A percentile compares a stretch with the other conserved stretches of the same genome.
These are phyloP conservation scores for Hypocryptadius cinnamomeus DNA, from an alignment of 2,113 vertebrate species.

Conservation along the genomic window DNA sequence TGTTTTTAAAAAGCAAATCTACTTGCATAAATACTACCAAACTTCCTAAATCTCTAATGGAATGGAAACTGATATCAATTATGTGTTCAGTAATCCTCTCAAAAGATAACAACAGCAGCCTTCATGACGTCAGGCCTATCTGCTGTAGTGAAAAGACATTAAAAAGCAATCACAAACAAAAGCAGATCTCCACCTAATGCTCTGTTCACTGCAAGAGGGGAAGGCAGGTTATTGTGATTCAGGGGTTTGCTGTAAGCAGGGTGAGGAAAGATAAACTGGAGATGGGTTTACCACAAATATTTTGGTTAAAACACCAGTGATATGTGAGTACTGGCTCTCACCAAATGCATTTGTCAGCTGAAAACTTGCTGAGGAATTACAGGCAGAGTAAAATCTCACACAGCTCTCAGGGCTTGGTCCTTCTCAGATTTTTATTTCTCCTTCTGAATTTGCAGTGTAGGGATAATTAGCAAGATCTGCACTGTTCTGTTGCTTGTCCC, in stretches of 20 bases:
- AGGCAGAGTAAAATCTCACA: background rate
- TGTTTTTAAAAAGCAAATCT: background rate
- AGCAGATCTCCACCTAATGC: constrained; percentile 20
- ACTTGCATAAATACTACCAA: background rate
- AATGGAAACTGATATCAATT: constrained; percentile 15
- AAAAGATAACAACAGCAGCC: background rate
- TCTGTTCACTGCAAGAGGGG: background rate
- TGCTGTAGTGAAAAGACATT: constrained; percentile 19
- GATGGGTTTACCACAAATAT: background rate
- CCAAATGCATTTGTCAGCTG: background rate
- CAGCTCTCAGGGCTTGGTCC: rapidly evolving
- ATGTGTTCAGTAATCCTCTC: constrained; percentile 27
- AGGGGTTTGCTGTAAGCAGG: background rate
- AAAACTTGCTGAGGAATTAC: background rate
- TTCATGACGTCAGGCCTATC: constrained; percentile 30
- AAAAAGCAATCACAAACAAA: constrained; percentile 36
- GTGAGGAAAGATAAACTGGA: background rate
- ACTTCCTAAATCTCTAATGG: background rate
- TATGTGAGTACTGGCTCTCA: background rate
- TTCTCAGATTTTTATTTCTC: background rate
- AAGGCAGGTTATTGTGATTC: background rate
- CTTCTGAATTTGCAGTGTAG: background rate
- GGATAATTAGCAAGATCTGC: background rate
- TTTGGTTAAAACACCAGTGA: background rate
- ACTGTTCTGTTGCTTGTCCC: background rate